Conservation (phyloP, 2,797 vertebrate species). For the Hybognathus amarus region DNA sequence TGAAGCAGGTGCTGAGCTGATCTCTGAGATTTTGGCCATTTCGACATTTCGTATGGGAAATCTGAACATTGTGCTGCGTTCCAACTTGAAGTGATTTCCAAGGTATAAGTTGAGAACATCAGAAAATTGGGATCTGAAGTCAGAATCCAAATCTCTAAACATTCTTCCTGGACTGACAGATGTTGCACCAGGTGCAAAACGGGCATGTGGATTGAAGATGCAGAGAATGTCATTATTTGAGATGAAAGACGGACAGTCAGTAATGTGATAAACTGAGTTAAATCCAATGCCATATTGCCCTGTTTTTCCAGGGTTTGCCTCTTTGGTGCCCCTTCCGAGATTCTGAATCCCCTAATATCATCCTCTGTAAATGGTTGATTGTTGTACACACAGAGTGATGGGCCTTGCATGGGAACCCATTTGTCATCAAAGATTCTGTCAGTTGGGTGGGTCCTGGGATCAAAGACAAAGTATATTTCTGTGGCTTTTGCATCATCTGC, state of each 20-base stretch:
- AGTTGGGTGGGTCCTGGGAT: conserved; percentile 89
- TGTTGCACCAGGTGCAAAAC: conserved; percentile 94
- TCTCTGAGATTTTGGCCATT: conserved; percentile 96
- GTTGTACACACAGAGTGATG: conserved; percentile 97
- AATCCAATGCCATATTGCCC: conserved; percentile 99
- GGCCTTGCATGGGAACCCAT: conserved; percentile 96
- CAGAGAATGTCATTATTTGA: conserved; percentile 98
- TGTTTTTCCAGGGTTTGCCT: conserved; percentile 98
- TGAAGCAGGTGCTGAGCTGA: conserved; percentile 91
- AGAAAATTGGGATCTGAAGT: conserved; percentile 98
- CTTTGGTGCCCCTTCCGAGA: conserved; percentile 98
- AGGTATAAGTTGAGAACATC: conserved; percentile 96
- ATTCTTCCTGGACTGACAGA: conserved; percentile 97
- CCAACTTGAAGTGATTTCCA: conserved; percentile 91
- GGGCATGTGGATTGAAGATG: conserved; percentile 98
- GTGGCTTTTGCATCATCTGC: conserved; percentile 99
- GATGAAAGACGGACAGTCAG: conserved; percentile 97
- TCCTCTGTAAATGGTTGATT: conserved; percentile 99
- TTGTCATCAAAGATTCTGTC: conserved; percentile 99
- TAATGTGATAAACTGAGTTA: conserved; percentile 99
- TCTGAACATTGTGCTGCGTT: conserved; percentile 96
- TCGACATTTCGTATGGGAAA: conserved; percentile 94
- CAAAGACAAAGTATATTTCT: conserved; percentile 98
- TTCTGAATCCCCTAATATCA: conserved; percentile 97
- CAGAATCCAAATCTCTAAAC: conserved; percentile 97